phyloP scores from a whole-genome alignment of 2,113 vertebrate species.

The Leptocoma aspasia region DNA sequence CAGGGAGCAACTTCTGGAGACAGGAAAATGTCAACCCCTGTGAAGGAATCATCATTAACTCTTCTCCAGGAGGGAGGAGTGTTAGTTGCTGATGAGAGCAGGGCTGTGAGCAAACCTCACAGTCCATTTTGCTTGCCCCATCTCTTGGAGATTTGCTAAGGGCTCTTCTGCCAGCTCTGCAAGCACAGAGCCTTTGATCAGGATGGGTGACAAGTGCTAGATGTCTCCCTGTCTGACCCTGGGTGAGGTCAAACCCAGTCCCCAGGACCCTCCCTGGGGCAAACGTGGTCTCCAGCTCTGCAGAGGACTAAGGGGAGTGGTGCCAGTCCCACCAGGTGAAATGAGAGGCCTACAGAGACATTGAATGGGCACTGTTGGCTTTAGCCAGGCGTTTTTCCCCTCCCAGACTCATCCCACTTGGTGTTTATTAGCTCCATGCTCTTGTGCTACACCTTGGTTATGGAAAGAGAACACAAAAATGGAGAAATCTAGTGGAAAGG shows the following conservation, averaged over 20 bases:
- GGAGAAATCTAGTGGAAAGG: neutral
- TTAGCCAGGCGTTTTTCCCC: neutral
- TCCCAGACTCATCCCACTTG: neutral
- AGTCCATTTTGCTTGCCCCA: neutral
- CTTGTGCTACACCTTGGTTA: neutral
- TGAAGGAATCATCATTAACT: neutral
- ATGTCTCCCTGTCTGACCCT: neutral
- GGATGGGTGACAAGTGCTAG: neutral
- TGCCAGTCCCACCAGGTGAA: neutral
- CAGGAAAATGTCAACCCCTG: neutral
- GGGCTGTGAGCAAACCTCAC: neutral
- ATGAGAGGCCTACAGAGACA: neutral
- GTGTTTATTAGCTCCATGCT: neutral
- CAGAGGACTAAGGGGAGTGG: accelerated
- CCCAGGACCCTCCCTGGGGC: neutral
- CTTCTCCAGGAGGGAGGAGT: neutral
- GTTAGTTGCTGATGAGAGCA: neutral
- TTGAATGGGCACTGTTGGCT: neutral
- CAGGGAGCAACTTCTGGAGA: neutral
- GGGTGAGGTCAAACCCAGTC: neutral
- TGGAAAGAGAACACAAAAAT: neutral
- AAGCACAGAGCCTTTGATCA: neutral
- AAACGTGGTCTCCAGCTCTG: neutral
- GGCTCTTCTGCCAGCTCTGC: neutral
- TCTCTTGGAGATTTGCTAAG: neutral